These are phyloP conservation scores for Hirtodrosophila histrioides DNA, from an alignment of 2,888 invertebrate genomes.

Conservation along the genomic window DNA sequence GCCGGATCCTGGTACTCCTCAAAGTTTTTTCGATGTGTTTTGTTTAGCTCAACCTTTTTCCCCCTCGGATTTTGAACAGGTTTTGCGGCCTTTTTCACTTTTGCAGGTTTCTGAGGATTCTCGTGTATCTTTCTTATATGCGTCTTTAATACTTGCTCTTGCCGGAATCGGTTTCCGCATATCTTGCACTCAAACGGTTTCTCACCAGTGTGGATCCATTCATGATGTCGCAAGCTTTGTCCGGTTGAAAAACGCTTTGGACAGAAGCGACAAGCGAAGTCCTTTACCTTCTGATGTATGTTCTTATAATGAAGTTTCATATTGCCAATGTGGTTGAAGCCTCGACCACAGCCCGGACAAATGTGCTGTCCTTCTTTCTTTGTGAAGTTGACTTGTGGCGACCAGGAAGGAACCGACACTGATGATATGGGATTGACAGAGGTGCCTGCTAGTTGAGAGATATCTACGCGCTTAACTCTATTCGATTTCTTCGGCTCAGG, in stretches of 20 bases:
- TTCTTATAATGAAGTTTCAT: conserved; percentile 81
- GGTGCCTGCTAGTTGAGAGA: conserved; percentile 79
- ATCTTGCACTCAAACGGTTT: conserved; percentile 80
- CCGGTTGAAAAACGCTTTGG: conserved; percentile 82
- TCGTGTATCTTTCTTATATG: conserved; percentile 79
- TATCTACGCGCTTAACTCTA: conserved; percentile 78
- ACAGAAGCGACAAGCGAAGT: conserved; percentile 81
- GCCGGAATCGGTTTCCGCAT: conserved; percentile 80
- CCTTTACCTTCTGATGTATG: conserved; percentile 82
- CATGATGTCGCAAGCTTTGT: conserved; percentile 81
- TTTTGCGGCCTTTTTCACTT: conserved; percentile 37
- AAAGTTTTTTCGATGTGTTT: conserved; percentile 43
- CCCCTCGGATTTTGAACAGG: conserved; percentile 43
- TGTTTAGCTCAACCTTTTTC: conserved; percentile 22
- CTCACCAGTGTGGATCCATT: conserved; percentile 83
- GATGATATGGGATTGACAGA: conserved; percentile 80
- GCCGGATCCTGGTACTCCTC: conserved; percentile 68
- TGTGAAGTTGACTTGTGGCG: conserved; percentile 81
- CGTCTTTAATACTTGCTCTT: conserved; percentile 76
- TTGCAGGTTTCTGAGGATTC: conserved; percentile 58
- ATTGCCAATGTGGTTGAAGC: conserved; percentile 81
- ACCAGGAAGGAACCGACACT: conserved; percentile 79
- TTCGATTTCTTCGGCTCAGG: conserved; percentile 73
- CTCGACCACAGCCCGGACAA: conserved; percentile 81
- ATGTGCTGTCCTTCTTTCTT: conserved; percentile 82